A percentile compares a stretch with the other conserved stretches of the same genome.
These are phyloP conservation scores for Clarias macrocephalus DNA, from an alignment of 2,113 vertebrate species.

Conservation along the genomic window DNA sequence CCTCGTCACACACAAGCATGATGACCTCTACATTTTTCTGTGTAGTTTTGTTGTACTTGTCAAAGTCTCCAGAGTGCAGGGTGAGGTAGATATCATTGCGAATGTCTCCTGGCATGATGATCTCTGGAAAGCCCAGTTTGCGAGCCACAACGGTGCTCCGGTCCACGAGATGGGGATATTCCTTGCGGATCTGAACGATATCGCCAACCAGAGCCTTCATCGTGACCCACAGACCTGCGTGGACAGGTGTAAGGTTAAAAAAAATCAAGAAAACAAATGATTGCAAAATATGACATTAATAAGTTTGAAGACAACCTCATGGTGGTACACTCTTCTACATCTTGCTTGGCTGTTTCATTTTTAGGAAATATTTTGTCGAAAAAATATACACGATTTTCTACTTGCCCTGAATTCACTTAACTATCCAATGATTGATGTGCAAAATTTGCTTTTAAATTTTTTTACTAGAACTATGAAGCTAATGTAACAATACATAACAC, in stretches of 20 bases:
- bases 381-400: neutral
- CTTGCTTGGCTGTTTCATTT: neutral
- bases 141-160: constrained; percentile 92
- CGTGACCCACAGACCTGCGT: constrained; percentile 92
- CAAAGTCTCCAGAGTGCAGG: constrained; percentile 88
- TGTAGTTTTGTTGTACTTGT: constrained; percentile 96
- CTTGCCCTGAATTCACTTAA: neutral
- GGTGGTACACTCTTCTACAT: neutral
- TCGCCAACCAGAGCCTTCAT: constrained; percentile 95
- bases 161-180: constrained; percentile 95
- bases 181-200: constrained; percentile 89
- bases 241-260: neutral
- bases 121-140: constrained; percentile 97
- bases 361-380: neutral
- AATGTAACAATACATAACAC: neutral
- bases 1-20: constrained; percentile 93
- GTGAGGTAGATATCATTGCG: constrained; percentile 98
- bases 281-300: neutral
- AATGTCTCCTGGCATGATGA: constrained; percentile 98
- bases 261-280: neutral
- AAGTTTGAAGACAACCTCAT: neutral
- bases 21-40: constrained; percentile 98
- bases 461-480: neutral
- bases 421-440: neutral
- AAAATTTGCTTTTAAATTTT: neutral